phyloP scores from a whole-genome alignment of 1,140 invertebrate genomes.

The Drosophila orosa region DNA sequence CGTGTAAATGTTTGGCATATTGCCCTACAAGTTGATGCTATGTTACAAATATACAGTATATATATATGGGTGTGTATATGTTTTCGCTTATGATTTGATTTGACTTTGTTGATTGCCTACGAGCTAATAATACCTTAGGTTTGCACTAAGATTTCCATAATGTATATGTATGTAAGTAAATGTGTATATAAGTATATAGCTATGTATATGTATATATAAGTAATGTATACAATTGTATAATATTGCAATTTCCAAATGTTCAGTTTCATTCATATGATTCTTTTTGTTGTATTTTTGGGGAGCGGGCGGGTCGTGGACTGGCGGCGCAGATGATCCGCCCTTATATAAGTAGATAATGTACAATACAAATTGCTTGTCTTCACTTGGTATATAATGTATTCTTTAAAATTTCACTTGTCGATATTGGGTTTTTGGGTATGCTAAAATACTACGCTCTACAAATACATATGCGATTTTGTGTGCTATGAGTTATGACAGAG shows the following conservation, averaged over 20 bases:
- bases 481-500: constrained; percentile 40
- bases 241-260: constrained; percentile 78
- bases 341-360: constrained; percentile 53
- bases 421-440: constrained; percentile 62
- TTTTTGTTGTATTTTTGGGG: constrained; percentile 38
- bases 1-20: constrained; percentile 67
- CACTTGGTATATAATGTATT: constrained; percentile 68
- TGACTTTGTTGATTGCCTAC: constrained; percentile 81
- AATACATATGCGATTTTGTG: constrained; percentile 35
- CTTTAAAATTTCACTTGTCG: constrained; percentile 81
- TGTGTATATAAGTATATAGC: constrained; percentile 55
- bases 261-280: constrained; percentile 51
- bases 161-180: constrained; percentile 41
- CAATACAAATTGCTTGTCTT: constrained; percentile 80
- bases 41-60: constrained; percentile 62
- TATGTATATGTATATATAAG: constrained; percentile 55
- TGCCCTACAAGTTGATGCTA: constrained; percentile 65
- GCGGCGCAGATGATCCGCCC: constrained; percentile 11
- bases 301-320: constrained; percentile 13
- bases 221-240: constrained; percentile 79
- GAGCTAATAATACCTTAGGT: constrained; percentile 82
- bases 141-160: constrained; percentile 80
- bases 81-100: constrained; percentile 68
- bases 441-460: constrained; percentile 44
- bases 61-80: constrained; percentile 52